Base-by-base conservation (phyloP, 2,113 vertebrate genomes). In the Malurus alboscapulatus region DNA sequence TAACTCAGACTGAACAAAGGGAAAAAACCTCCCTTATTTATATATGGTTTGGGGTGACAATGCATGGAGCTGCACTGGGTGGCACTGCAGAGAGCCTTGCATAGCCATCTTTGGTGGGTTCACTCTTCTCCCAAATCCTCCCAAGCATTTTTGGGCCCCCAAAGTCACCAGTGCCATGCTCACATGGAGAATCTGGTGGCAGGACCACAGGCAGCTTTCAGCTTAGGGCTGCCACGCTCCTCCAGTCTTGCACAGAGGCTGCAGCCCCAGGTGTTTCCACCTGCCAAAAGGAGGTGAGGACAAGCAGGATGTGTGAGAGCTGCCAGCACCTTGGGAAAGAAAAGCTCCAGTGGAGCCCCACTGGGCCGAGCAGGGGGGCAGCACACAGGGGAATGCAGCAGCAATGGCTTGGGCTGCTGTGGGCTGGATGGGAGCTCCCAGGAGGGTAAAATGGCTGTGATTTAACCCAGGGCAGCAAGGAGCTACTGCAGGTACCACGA, bases 171-270 rank as follows among this genome's bases (percentile, higher is more conserved):
- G 85, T 10, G 20, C 22, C 0, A 0, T 7, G 34, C 19, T 76
- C 30, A 17, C 0, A 0, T 0, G 2, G 34, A 50, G 32, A 72
- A 61, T 20, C 18, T 45, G 65, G 34, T 6, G 6, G 54, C 34
- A 68, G 72, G 24, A 75, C 27, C 0, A 0, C 10, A 10, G 25
- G 25, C 29, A 0, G 0, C 29, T 51, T 51, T 69, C 3, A 0
- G 36, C 65, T 71, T 1, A 0, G 21, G 18, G 6, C 74, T 34
- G 42, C 12, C n/a, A 9, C 42, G 12, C 51, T 65, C 17, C 69
- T 25, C 45, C 54, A 80, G 24, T 10, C 29, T 3, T 7, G 18
- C 36, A 26, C 22, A 10, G 42, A 20, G 9, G 11, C 53, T 72
- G 45, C 66, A 83, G 48, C 32, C 32, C 3, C 45, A 21, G 29